Conservation (phyloP, 2,888 invertebrate species). For the Phaedon cochleariae region DNA sequence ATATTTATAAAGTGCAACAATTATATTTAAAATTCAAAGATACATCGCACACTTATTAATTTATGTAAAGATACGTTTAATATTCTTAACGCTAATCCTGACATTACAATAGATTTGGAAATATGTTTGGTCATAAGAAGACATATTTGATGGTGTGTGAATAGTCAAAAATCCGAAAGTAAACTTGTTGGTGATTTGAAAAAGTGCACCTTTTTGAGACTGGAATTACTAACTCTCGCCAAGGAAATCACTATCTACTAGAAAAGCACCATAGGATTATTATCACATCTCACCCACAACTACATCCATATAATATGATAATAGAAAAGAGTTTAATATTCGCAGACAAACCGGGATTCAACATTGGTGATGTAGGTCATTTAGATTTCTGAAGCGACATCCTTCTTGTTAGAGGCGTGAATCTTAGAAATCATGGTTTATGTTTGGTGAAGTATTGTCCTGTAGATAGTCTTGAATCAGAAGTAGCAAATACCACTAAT, state of each 20-base stretch:
- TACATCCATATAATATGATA: constrained; percentile 28
- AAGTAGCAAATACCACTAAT: constrained; percentile 53
- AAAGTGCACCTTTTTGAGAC: constrained; percentile 36
- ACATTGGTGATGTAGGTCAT: constrained; percentile 16
- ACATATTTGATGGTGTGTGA: constrained; percentile 31
- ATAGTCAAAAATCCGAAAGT: constrained; percentile 22
- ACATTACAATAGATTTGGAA: constrained; percentile 34
- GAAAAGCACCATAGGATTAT: constrained; percentile 46
- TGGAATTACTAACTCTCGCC: constrained; percentile 34
- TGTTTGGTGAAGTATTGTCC: constrained; percentile 56
- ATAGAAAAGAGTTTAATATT: constrained; percentile 20
- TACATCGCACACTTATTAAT: constrained; percentile 37
- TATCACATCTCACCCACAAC: constrained; percentile 44
- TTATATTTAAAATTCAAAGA: constrained; percentile 37
- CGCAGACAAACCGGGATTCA: constrained; percentile 22
- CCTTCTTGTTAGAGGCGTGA: constrained; percentile 16
- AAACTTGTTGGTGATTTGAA: constrained; percentile 30
- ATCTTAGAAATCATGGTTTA: constrained; percentile 26
- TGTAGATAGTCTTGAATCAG: constrained; percentile 56
- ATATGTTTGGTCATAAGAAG: constrained; percentile 35
- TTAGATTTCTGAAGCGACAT: constrained; percentile 21
- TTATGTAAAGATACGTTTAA: constrained; percentile 32
- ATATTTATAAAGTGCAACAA: constrained; percentile 38
- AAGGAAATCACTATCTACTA: constrained; percentile 43
- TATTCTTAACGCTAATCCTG: constrained; percentile 35